These are phyloP conservation scores for Xenops minutus DNA, from an alignment of 2,797 vertebrate species.

Conservation along the genomic window DNA sequence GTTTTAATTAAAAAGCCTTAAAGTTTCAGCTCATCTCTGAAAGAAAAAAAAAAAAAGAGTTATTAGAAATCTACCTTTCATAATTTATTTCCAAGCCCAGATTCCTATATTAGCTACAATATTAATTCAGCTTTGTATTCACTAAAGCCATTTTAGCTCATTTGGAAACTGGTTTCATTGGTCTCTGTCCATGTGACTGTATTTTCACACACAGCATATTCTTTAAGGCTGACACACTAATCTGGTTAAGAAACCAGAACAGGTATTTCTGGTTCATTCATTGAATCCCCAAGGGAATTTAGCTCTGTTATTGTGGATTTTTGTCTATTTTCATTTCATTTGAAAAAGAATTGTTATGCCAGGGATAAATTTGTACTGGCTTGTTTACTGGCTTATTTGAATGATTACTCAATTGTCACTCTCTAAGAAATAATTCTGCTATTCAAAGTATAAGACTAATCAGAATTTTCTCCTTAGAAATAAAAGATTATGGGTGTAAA, in stretches of 20 bases:
- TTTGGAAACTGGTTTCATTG: background rate
- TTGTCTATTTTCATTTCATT: conserved; percentile 15
- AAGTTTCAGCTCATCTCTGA: background rate
- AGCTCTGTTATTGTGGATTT: conserved; percentile 7
- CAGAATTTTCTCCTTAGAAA: conserved; percentile 51
- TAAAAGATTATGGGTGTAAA: conserved; percentile 43
- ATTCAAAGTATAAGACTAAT: conserved; percentile 34
- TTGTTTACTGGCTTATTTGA: conserved; percentile 48
- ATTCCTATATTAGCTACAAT: background rate
- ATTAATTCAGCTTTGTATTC: background rate
- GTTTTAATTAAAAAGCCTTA: background rate
- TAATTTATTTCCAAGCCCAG: background rate
- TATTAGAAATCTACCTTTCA: background rate
- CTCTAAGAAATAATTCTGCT: conserved; percentile 35
- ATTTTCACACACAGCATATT: background rate
- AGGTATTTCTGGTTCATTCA: conserved; percentile 22
- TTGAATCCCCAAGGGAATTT: background rate
- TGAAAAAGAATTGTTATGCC: conserved; percentile 26
- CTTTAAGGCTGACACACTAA: background rate
- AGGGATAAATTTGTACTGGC: background rate
- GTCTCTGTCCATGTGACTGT: background rate
- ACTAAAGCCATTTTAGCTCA: background rate
- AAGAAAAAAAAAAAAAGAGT: background rate
- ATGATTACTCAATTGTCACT: conserved; percentile 40
- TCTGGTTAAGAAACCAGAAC: conserved; percentile 21